phyloP scores from a whole-genome alignment of 2,113 vertebrate species.

The Gadus macrocephalus region DNA sequence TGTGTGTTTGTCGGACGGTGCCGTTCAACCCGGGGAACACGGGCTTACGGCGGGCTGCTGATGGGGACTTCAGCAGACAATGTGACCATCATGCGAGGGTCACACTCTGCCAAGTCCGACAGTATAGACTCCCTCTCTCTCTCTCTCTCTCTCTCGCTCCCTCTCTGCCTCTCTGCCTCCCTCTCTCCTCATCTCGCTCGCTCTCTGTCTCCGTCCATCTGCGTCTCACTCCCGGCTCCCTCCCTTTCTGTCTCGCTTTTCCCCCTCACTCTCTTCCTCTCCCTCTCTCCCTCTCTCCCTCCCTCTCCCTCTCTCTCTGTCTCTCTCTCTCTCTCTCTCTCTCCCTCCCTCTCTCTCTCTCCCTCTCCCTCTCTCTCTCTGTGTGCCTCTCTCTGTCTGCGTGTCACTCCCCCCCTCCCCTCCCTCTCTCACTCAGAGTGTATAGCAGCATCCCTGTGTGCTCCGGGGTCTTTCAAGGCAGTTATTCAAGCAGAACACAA shows the following conservation, averaged over 20 bases:
- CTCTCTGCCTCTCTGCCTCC: too few species aligned
- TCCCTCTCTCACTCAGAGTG: conserved; percentile 58
- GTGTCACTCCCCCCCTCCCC: conserved; percentile 11
- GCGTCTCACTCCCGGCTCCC: not conserved
- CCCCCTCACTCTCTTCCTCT: too few species aligned
- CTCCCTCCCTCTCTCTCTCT: too few species aligned
- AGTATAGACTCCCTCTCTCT: conserved; percentile 33
- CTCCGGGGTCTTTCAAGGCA: conserved; percentile 72
- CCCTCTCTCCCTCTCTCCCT: too few species aligned
- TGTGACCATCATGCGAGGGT: conserved; percentile 67
- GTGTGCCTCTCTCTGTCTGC: conserved; percentile 5
- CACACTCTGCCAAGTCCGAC: conserved; percentile 65
- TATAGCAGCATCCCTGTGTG: conserved; percentile 69
- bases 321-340: too few species aligned
- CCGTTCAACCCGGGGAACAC: conserved; percentile 53
- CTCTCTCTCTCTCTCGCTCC: too few species aligned
- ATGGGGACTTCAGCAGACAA: conserved; percentile 63
- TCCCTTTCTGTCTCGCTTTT: too few species aligned
- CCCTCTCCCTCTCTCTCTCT: not conserved
- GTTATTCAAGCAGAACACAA: conserved; percentile 74
- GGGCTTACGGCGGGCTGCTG: conserved; percentile 57
- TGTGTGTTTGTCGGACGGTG: conserved; percentile 49
- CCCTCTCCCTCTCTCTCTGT: too few species aligned
- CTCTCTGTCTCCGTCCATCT: not conserved
- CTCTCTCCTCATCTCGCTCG: too few species aligned